A percentile compares a stretch with the other conserved stretches of the same genome.
Conservation (phyloP, 2,113 vertebrate species). For the Apistogramma diplotaenia region DNA sequence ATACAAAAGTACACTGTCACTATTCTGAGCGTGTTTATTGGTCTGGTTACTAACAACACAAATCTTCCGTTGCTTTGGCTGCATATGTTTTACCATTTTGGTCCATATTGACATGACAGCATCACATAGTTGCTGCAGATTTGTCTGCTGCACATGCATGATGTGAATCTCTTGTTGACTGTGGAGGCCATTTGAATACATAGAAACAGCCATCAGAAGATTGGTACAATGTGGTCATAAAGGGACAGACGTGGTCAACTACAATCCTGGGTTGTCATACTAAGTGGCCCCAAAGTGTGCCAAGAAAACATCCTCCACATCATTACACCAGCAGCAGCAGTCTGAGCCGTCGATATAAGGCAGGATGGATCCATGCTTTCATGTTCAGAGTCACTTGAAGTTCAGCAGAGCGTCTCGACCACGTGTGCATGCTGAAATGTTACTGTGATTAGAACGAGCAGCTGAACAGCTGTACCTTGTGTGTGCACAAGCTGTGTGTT, state of each 20-base stretch:
- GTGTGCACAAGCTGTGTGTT: background rate
- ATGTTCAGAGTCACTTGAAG: background rate
- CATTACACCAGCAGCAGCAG: background rate
- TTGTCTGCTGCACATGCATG: too few relatives aligned
- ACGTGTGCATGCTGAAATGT: background rate
- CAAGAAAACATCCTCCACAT: background rate
- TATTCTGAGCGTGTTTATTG: background rate
- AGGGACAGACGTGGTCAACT: rapidly evolving
- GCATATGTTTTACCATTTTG: too few relatives aligned
- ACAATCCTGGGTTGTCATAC: background rate
- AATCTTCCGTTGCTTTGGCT: rapidly evolving
- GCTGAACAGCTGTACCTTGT: background rate
- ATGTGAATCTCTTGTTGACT: too few relatives aligned
- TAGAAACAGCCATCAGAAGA: background rate
- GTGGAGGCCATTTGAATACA: background rate
- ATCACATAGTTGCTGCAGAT: too few relatives aligned
- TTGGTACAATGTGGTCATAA: background rate
- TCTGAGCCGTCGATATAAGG: background rate
- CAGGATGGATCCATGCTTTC: background rate
- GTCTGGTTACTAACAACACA: background rate
- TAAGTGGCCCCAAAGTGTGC: background rate
- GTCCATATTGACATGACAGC: too few relatives aligned
- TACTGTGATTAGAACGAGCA: background rate
- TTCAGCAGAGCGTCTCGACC: background rate
- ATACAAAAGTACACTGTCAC: background rate